Evolutionary conservation across 2,888 invertebrate genomes (phyloP).

Genomic region (Hirtodrosophila histrioides): DNA sequence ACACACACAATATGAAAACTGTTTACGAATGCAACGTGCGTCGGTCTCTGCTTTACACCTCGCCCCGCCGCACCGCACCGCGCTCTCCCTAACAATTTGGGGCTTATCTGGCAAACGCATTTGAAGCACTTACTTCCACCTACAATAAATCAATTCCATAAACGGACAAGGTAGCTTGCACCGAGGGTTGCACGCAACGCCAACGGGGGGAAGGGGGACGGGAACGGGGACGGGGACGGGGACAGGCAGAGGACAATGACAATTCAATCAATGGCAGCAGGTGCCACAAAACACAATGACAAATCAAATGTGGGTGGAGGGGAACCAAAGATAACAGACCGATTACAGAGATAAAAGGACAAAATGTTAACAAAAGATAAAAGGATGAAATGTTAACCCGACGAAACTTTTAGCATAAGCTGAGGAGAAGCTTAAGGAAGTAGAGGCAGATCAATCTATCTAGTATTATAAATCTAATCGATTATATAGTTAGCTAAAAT

Average conservation of each 20-base stretch:
- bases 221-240: too few relatives aligned
- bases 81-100: conserved; percentile 17
- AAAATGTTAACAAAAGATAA: neutral
- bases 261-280: conserved; percentile 55
- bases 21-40: conserved; percentile 69
- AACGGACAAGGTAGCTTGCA: conserved; percentile 35
- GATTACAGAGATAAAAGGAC: neutral
- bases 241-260: conserved; percentile 19
- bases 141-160: conserved; percentile 66
- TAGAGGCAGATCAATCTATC: too few relatives aligned
- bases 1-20: conserved; percentile 23
- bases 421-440: too few relatives aligned
- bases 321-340: neutral
- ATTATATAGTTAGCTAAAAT: too few relatives aligned
- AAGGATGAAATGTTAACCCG: too few relatives aligned
- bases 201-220: neutral
- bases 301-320: neutral
- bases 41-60: conserved; percentile 23
- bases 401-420: too few relatives aligned
- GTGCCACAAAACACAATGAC: conserved; percentile 21
- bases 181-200: neutral
- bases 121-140: conserved; percentile 74
- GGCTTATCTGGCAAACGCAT: conserved; percentile 62
- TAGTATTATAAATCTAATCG: too few relatives aligned
- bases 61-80: neutral